Base-by-base conservation (phyloP, 2,113 vertebrate species). In the Corapipo altera region DNA sequence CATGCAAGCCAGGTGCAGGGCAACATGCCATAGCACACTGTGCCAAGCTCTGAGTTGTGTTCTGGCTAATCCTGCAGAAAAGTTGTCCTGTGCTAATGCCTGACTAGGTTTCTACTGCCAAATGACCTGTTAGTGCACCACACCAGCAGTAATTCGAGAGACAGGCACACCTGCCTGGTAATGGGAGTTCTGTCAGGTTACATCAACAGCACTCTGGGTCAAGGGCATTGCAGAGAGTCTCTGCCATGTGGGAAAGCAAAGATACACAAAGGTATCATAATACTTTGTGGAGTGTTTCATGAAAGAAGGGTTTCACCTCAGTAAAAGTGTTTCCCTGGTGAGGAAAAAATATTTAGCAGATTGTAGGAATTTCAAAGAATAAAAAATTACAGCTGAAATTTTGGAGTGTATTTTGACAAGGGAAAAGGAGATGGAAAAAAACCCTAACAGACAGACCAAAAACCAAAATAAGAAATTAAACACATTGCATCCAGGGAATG, bases 1-100 rank as follows among this genome's bases (percentile, higher is more conserved):
- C 0, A 0, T 41, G 28, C 0, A 5, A 32, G 41, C 22, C 59
- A 44, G 54, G 73, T 17, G 21, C 8, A 0, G 35, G 75, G 55
- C 55, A 41, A 2, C 2, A 8, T n/a, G 46, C 35, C 10, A 0
- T 37, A 27, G 41, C 51, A 37, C 51, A 18, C 9, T 2, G 0
- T 10, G 44, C 49, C 66, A 6, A 6, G 5, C 7, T 48, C 46
- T 52, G 32, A 8, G 89, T 66, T 6, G 0, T 23, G 26, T 8
- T 73, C 74, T 62, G 52, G 41, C 74, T 74, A 8, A 71, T 19
- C 43, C 7, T 1, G 1, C 37, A 54, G 16, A 3, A 26, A n/a
- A 49, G 14, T 9, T 67, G 24, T 79, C 24, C 57, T 49, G 43
- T 5, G 2, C 15, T 79, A 51, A 5, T 48, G 48, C 55, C 39